Conservation (phyloP, 2,888 invertebrate species). For the Polydesmus complanatus region DNA sequence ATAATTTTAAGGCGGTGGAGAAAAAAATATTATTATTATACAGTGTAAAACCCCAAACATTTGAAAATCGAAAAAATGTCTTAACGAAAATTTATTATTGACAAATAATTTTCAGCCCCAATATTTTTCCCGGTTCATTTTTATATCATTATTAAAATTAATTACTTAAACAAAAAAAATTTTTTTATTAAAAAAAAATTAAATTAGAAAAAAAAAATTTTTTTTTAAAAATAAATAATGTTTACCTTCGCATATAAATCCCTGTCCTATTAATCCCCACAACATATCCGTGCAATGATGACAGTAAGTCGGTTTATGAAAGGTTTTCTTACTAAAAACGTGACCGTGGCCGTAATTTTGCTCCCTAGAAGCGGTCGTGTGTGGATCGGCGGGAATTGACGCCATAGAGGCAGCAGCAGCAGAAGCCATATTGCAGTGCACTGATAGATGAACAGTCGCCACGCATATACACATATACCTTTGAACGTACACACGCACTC, state of each 20-base stretch:
- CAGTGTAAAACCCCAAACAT: too few species aligned
- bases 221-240: too few species aligned
- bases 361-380: slow-evolving; percentile 1
- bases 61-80: too few species aligned
- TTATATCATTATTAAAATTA: not conserved
- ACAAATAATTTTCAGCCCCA: too few species aligned
- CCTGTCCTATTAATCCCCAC: slow-evolving; percentile 99
- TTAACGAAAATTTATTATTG: too few species aligned
- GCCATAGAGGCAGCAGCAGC: slow-evolving; percentile 12
- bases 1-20: too few species aligned
- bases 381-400: not conserved
- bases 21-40: too few species aligned
- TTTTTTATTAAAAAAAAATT: not conserved
- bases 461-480: too few species aligned
- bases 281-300: slow-evolving; percentile 99
- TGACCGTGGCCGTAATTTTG: slow-evolving; percentile 52
- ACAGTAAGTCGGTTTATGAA: slow-evolving; percentile 99
- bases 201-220: not conserved
- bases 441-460: not conserved
- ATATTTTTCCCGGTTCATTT: too few species aligned
- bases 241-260: slow-evolving; percentile 98
- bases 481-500: not conserved
- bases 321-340: slow-evolving; percentile 99
- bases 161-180: too few species aligned
- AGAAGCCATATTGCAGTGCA: slow-evolving; percentile 20